Base-by-base conservation (phyloP, 64 coral and sea anemone genomes). In the Dendronephthya gigantea region DNA sequence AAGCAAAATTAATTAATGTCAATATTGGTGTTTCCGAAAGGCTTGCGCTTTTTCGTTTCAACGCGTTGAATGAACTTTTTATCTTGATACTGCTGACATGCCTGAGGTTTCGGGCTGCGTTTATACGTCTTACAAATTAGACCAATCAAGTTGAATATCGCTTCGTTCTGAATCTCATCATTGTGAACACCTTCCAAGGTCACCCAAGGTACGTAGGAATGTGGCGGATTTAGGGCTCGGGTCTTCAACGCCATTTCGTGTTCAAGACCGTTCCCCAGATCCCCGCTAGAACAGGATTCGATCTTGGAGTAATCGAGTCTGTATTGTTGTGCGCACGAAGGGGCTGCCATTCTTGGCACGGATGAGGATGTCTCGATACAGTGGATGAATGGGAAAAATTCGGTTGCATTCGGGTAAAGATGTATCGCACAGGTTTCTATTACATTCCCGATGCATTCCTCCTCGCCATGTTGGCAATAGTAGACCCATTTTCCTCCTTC, bases 341-440 rank as follows among this genome's bases (percentile, higher is more conserved):
- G 72, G 13, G 72, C 72, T 28, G 3, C 19, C 25, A n/a, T 62
- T 5, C 55, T 19, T 27, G 55, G 55, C 17, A 22, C 25, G 62
- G 31, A 83, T n/a, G 48, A 45, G 41, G 41, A 45, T 45, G 41
- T 35, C n/a, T 93, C 91, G 49, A 93, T 19, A 36, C 91, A 93
- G 39, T 93, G 88, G 52, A 93, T 93, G 28, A 93, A 93, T 29
- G 91, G 92, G 9, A 93, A 85, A 55, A 84, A 90, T 0, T 10
- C 37, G 1, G 62, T 59, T 0, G 22, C 66, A 40, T 93, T 90
- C 33, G 83, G 51, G 15, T 90, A 50, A 50, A 87, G 74, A 0
- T 84, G 72, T 28, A 93, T 90, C 3, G 92, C 88, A 47, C 92
- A 93, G 0, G 92, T 90, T 39, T 90, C 88, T 31, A 93, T 93